A percentile compares a stretch with the other conserved stretches of the same genome.
phyloP scores from a whole-genome alignment of 2,797 vertebrate species.

The Hypotaenidia okinawae region DNA sequence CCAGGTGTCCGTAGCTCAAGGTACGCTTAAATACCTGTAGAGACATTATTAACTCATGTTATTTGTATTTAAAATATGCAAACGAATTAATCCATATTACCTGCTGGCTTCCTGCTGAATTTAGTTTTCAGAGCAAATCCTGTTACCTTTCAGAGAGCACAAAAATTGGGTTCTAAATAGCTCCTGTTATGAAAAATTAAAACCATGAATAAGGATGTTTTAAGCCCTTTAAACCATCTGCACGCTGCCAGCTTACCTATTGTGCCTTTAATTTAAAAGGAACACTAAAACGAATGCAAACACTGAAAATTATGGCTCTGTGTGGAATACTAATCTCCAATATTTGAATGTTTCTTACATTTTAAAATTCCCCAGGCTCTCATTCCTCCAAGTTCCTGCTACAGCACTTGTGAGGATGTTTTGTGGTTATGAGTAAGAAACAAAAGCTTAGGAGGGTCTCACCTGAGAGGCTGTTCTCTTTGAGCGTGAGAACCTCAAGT shows the following conservation, averaged over 20 bases:
- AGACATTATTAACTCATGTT: not conserved
- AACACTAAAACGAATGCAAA: slow-evolving; percentile 55
- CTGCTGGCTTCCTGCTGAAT: slow-evolving; percentile 4
- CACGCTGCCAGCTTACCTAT: slow-evolving; percentile 33
- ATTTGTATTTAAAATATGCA: slow-evolving; percentile 26
- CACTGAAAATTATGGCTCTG: slow-evolving; percentile 49
- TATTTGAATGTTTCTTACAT: slow-evolving; percentile 47
- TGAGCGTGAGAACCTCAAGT: not conserved
- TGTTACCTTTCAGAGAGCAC: not conserved
- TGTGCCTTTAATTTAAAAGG: slow-evolving; percentile 61
- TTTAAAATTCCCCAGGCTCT: slow-evolving; percentile 30
- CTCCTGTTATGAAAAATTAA: not conserved
- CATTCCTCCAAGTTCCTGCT: not conserved
- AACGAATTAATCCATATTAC: not conserved
- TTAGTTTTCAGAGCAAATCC: not conserved
- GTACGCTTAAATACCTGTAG: not conserved
- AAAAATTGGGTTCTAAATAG: not conserved
- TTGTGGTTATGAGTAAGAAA: not conserved
- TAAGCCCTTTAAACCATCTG: slow-evolving; percentile 45
- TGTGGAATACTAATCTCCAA: slow-evolving; percentile 1
- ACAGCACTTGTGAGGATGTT: not conserved
- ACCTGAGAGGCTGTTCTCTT: not conserved
- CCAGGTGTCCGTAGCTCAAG: not conserved
- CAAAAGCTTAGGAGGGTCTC: not conserved
- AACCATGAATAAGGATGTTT: slow-evolving; percentile 1